Percentiles rank a stretch among this genome's conserved stretches.
Conservation (phyloP, 1,140 invertebrate genomes). For the Meloidogyne chitwoodi region DNA sequence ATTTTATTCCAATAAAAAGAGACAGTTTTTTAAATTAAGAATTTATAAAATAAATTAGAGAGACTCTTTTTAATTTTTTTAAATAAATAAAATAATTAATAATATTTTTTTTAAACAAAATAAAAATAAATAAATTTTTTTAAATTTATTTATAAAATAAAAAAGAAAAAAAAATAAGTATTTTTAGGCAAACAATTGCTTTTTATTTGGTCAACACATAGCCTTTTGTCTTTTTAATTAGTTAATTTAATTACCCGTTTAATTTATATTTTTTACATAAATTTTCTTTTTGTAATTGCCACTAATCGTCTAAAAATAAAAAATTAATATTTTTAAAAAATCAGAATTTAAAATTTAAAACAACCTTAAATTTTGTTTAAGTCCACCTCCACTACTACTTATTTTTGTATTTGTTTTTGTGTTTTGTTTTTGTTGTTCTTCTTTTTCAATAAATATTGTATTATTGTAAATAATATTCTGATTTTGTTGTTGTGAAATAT, state of each 20-base stretch:
- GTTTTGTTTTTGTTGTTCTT: background rate
- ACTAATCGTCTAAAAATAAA: background rate
- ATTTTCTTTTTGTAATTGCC: background rate
- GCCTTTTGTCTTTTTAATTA: too few species aligned
- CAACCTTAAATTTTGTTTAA: background rate
- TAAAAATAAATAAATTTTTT: too few species aligned
- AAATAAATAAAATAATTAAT: too few species aligned
- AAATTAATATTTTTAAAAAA: background rate
- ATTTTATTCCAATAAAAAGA: too few species aligned
- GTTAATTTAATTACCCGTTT: background rate
- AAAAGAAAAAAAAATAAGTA: too few species aligned
- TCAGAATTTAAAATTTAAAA: background rate
- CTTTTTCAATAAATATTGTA: background rate
- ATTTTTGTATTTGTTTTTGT: background rate
- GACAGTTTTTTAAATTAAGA: too few species aligned
- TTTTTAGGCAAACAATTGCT: too few species aligned
- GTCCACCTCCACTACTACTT: background rate
- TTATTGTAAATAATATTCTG: background rate
- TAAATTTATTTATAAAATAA: too few species aligned
- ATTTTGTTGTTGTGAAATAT: background rate
- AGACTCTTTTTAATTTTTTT: too few species aligned
- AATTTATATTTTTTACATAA: background rate
- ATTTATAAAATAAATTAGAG: too few species aligned
- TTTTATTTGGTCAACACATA: too few species aligned
- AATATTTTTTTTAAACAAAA: too few species aligned